Conservation (phyloP, 2,797 vertebrate species). For the Sebastes reedi region DNA sequence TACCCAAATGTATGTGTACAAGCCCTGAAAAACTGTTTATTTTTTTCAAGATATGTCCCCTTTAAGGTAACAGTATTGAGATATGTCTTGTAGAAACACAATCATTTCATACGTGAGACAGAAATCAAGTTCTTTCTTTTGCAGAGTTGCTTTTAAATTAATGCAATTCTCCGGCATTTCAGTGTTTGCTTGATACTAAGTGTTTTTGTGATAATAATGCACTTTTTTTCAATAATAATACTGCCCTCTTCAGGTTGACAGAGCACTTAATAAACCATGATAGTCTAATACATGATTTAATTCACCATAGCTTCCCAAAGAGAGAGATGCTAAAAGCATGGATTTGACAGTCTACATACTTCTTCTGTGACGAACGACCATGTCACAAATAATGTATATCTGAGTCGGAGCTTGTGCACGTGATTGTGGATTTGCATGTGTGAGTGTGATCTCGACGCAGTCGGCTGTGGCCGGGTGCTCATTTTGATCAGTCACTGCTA, state of each 20-base stretch:
- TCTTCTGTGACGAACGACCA: background rate
- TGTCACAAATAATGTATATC: slow-evolving; percentile 9
- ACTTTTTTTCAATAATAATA: slow-evolving; percentile 17
- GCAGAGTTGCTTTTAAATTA: background rate
- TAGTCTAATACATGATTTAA: slow-evolving; percentile 28
- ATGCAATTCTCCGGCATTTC: background rate
- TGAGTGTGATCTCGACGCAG: slow-evolving; percentile 24
- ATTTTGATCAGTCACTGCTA: slow-evolving; percentile 67
- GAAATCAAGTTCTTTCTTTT: background rate
- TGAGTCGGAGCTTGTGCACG: slow-evolving; percentile 11
- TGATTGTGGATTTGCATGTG: slow-evolving; percentile 16
- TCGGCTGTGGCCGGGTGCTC: slow-evolving; percentile 41
- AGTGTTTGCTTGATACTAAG: background rate
- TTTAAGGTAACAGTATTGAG: background rate
- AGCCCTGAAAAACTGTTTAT: too few relatives aligned
- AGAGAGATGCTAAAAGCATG: slow-evolving; percentile 30
- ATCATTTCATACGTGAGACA: background rate
- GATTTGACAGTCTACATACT: background rate
- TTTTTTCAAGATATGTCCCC: too few relatives aligned
- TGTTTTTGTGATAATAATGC: background rate
- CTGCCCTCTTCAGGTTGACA: slow-evolving; percentile 41
- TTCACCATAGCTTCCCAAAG: background rate
- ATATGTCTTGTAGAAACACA: background rate
- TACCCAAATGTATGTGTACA: too few relatives aligned
- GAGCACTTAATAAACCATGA: slow-evolving; percentile 22